phyloP scores from a whole-genome alignment of 2,888 invertebrate genomes.

The Zeuzera pyrina region DNA sequence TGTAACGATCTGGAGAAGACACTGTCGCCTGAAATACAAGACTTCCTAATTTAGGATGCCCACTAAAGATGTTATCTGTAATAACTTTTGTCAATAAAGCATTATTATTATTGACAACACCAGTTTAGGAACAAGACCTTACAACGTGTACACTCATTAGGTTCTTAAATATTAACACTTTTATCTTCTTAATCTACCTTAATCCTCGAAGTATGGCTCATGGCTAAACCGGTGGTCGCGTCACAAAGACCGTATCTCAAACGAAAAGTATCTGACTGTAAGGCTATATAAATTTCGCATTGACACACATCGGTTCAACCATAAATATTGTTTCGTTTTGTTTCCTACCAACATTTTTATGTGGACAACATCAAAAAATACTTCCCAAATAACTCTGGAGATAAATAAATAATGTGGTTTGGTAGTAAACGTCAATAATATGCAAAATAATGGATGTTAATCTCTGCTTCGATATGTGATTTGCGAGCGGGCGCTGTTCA shows the following conservation, averaged over 20 bases:
- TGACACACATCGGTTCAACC: slow-evolving; percentile 61
- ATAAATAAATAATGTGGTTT: slow-evolving; percentile 62
- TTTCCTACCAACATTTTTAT: slow-evolving; percentile 66
- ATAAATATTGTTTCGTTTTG: slow-evolving; percentile 65
- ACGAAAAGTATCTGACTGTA: slow-evolving; percentile 40
- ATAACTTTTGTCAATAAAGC: too few relatives aligned
- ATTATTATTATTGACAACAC: too few relatives aligned
- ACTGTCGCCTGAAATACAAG: too few relatives aligned
- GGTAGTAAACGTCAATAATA: slow-evolving; percentile 72
- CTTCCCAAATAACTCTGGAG: slow-evolving; percentile 66
- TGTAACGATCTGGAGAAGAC: too few relatives aligned
- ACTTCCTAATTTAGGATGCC: too few relatives aligned
- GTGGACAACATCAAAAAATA: slow-evolving; percentile 59
- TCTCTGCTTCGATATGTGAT: slow-evolving; percentile 57
- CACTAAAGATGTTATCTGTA: too few relatives aligned
- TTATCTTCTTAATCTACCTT: slow-evolving; percentile 28
- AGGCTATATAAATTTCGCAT: slow-evolving; percentile 65
- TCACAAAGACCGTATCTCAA: slow-evolving; percentile 56
- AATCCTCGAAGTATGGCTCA: slow-evolving; percentile 27
- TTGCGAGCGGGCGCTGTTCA: slow-evolving; percentile 57
- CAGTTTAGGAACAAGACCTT: background rate
- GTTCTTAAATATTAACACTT: too few relatives aligned
- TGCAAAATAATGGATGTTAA: slow-evolving; percentile 71
- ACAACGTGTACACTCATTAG: background rate
- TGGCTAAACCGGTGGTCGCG: slow-evolving; percentile 24